Conservation (phyloP, 2,113 vertebrate species). For the Percina caprodes region DNA sequence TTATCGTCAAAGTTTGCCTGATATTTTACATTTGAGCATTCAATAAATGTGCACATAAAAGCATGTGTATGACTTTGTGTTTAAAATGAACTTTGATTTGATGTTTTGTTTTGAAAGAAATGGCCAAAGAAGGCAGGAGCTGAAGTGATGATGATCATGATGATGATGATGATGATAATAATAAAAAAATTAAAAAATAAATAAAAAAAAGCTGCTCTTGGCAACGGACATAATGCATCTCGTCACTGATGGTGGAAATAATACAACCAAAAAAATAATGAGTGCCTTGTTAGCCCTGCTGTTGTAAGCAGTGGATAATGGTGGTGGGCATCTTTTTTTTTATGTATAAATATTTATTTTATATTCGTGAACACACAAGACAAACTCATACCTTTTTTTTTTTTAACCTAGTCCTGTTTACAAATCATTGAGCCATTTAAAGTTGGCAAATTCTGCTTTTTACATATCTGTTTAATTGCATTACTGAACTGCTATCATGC, state of each 20-base stretch:
- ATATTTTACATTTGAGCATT: constrained; percentile 38
- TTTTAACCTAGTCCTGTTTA: constrained; percentile 31
- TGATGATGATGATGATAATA: no score
- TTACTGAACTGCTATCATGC: constrained; percentile 3
- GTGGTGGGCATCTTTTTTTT: constrained; percentile 73
- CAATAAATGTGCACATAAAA: constrained; percentile 19
- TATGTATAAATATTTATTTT: constrained; percentile 73
- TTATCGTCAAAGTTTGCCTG: constrained; percentile 12
- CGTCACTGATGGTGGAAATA: constrained; percentile 55
- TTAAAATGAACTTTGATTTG: constrained; percentile 34
- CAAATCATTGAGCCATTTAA: constrained; percentile 21
- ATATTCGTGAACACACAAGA: constrained; percentile 51
- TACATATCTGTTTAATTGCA: constrained; percentile 10
- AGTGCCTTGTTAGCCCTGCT: constrained; percentile 76
- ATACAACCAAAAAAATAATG: constrained; percentile 12
- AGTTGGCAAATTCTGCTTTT: constrained; percentile 23
- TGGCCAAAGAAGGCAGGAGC: constrained; percentile 16
- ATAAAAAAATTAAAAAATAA: no score
- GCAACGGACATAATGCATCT: constrained; percentile 33
- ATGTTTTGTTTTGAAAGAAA: constrained; percentile 41
- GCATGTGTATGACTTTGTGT: neutral
- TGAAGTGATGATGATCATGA: no score
- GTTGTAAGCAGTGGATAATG: constrained; percentile 82
- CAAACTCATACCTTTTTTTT: constrained; percentile 37
- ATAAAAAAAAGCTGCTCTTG: constrained; percentile 53